A percentile compares a stretch with the other conserved stretches of the same genome.
Evolutionary conservation across 1,140 invertebrate species (phyloP).

Genomic region (Aphaenogaster rudis): DNA sequence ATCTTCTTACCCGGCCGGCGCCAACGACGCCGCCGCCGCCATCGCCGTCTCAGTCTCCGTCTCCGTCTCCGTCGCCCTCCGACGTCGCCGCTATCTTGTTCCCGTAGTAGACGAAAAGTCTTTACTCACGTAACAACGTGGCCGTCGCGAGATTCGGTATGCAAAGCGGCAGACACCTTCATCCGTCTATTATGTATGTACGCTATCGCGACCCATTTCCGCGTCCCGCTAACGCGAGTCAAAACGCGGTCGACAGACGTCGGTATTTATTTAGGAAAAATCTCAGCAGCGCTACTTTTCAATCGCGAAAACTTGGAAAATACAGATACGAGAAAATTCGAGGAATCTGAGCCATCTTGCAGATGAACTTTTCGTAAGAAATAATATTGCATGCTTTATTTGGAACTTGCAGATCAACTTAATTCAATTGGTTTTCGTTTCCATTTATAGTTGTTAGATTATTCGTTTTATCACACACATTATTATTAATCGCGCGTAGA

Average conservation of each 20-base stretch:
- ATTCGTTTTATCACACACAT: constrained; percentile 4
- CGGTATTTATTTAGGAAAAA: constrained; percentile 37
- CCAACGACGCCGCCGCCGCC: constrained; percentile 42
- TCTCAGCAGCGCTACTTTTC: neutral
- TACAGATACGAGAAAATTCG: neutral
- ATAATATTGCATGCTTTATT: neutral
- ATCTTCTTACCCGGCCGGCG: constrained; percentile 61
- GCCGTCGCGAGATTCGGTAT: constrained; percentile 53
- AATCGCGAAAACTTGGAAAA: neutral
- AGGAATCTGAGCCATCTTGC: neutral
- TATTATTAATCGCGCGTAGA: neutral
- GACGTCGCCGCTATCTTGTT: constrained; percentile 33
- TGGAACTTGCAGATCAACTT: neutral
- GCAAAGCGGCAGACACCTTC: constrained; percentile 57
- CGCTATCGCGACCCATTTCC: constrained; percentile 55
- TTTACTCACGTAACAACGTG: constrained; percentile 63
- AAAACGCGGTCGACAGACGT: neutral
- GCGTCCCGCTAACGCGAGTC: neutral
- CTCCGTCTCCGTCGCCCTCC: neutral
- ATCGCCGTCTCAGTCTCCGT: neutral
- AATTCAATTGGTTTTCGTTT: neutral
- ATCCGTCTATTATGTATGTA: constrained; percentile 19
- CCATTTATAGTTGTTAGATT: neutral
- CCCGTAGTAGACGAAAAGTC: constrained; percentile 60
- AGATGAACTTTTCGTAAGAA: neutral